A percentile compares a stretch with the other conserved stretches of the same genome.
Evolutionary conservation across 37 sponge, comb jelly and placozoan genomes (phyloP).

Genomic region (Chondrilla cf. caribensis): DNA sequence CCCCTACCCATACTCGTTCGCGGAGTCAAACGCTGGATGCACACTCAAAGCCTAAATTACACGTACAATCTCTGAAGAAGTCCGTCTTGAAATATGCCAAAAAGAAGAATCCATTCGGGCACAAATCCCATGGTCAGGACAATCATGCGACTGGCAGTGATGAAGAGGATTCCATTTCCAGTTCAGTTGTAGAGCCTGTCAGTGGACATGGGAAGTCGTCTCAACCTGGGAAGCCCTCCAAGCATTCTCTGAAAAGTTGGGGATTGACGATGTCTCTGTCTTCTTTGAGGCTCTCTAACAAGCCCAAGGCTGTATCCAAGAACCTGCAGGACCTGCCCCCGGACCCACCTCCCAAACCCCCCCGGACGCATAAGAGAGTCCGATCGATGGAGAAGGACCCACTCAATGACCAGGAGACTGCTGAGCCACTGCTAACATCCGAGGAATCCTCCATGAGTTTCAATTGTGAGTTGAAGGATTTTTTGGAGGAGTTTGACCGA

Average conservation of each 20-base stretch:
- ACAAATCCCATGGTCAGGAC: not conserved
- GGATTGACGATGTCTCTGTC: not conserved
- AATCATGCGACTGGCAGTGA: too few relatives aligned
- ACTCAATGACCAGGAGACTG: not conserved
- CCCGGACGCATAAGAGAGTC: not conserved
- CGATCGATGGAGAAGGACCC: slow-evolving; percentile 17
- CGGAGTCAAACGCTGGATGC: not conserved
- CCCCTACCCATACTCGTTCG: not conserved
- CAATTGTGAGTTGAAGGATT: not conserved
- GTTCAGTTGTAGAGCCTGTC: not conserved
- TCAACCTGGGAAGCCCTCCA: not conserved
- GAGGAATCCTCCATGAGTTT: not conserved
- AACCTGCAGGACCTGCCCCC: not conserved
- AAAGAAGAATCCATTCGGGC: slow-evolving; percentile 1
- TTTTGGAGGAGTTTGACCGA: not conserved
- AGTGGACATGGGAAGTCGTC: not conserved
- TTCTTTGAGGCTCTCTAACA: not conserved
- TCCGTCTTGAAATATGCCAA: not conserved
- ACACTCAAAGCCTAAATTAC: not conserved
- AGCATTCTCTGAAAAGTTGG: not conserved
- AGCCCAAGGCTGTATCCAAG: not conserved
- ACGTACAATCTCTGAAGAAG: slow-evolving; percentile 3
- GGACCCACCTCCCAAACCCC: slow-evolving; percentile 12
- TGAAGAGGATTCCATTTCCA: slow-evolving; percentile 12
- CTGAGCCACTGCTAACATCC: not conserved